These are phyloP conservation scores for Agapornis roseicollis DNA, from an alignment of 2,113 vertebrate genomes.

Conservation along the genomic window DNA sequence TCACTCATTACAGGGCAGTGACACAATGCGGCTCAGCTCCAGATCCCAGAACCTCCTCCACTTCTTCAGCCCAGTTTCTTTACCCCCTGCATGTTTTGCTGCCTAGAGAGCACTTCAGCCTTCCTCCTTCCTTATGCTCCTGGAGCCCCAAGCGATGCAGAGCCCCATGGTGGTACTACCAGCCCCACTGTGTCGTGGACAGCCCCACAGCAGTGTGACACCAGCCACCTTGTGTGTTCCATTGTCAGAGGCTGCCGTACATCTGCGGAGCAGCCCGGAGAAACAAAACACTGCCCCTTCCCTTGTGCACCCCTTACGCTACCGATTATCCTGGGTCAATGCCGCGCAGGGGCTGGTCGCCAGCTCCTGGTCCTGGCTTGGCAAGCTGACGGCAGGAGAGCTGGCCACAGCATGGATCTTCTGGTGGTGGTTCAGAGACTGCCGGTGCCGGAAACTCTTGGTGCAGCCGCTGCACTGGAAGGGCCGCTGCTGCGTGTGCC, in stretches of 20 bases:
- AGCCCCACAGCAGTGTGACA: fast-evolving
- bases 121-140: background rate
- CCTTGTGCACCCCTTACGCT: background rate
- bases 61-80: background rate
- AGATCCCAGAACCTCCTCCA: fast-evolving
- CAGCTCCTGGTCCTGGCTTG: fast-evolving
- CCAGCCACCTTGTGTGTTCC: background rate
- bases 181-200: background rate
- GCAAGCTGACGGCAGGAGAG: background rate
- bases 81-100: background rate
- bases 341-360: background rate
- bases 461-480: constrained; percentile 59
- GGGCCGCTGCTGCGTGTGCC: constrained; percentile 51
- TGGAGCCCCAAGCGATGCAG: fast-evolving
- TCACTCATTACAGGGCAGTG: fast-evolving
- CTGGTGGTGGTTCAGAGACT: constrained; percentile 59
- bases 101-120: background rate
- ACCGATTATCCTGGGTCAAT: background rate
- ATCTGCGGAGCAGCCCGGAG: background rate
- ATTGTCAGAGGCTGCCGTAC: background rate
- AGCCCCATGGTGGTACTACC: background rate
- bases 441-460: constrained; percentile 62
- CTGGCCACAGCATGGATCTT: background rate
- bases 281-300: background rate
- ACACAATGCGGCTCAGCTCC: fast-evolving